These are phyloP conservation scores for Pseudococcus jackbeardsleyi DNA, from an alignment of 2,888 invertebrate species.

Conservation along the genomic window DNA sequence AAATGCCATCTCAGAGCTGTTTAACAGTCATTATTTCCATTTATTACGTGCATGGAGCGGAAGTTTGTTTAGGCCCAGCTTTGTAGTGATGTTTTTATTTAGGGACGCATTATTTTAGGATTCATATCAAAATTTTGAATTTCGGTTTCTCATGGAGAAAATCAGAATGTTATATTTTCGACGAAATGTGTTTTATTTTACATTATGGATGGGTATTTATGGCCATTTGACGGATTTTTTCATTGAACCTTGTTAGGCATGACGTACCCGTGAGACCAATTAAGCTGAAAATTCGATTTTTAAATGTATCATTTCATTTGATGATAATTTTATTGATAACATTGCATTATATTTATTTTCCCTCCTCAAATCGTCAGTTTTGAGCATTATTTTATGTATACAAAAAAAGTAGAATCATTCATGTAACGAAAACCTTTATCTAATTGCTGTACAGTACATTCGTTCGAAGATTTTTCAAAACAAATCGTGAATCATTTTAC, in stretches of 20 bases:
- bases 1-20: background rate
- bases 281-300: background rate
- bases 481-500: background rate
- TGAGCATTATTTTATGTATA: too few relatives aligned
- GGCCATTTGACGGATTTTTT: background rate
- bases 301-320: background rate
- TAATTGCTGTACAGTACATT: background rate
- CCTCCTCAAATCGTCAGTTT: too few relatives aligned
- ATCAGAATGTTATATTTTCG: background rate
- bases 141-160: background rate
- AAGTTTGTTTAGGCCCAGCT: slow-evolving; percentile 1
- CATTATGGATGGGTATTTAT: background rate
- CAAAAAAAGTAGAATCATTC: too few relatives aligned
- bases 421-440: too few relatives aligned
- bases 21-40: background rate
- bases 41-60: background rate
- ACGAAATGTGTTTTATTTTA: slow-evolving; percentile 4
- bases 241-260: background rate
- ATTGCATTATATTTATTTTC: background rate
- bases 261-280: background rate
- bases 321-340: background rate
- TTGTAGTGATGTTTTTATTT: background rate
- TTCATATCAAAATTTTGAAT: background rate
- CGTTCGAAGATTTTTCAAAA: background rate
- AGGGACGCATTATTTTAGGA: background rate